Base-by-base conservation (phyloP, 2,113 vertebrate species). In the Empidonax alnorum region DNA sequence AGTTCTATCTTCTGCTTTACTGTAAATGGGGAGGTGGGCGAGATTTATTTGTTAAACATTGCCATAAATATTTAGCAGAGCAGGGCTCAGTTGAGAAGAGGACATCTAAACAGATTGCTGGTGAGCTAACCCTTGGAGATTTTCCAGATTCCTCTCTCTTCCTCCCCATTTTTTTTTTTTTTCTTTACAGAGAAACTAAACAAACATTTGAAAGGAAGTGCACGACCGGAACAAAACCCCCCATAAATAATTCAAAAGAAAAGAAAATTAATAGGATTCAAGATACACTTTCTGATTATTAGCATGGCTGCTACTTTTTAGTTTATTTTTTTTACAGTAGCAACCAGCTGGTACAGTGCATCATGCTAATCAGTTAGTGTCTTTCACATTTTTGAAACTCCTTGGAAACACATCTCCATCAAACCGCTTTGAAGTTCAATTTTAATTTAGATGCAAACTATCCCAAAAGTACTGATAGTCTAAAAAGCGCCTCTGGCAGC, bases 401-500 rank as follows among this genome's bases (percentile, higher is more conserved):
- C 92, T 97, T 95, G 91, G 95, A 97, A 97, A 96, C 69, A 59
- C 72, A 92, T 82, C 89, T 81, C 94, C 94, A 84, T 90, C 94
- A 71, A 91, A 89, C 62, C 3, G 68, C 97, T 98, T 96, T 97
- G 97, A 98, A 97, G 97, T 92, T 97, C 94, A 50, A 72, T 97
- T 98, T 98, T 97, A 97, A 98, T 98, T 98, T 97, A 96, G 91
- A 97, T 90, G 95, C 96, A 95, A 97, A 97, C 86, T 86, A 91
- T 89, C 96, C 96, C 96, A 92, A 76, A 87, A 93, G 93, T 27
- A 56, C 94, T 84, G 72, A 53, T 65, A 76, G 95, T 35, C 90
- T 90, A 59, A 95, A 69, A 89, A 94, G 87, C 2, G 71, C 97
- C 95, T 59, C 91, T 83, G 96, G 97, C 96, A 56, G 52, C 59